phyloP scores from a whole-genome alignment of 2,797 vertebrate species.

The Trachops cirrhosus region DNA sequence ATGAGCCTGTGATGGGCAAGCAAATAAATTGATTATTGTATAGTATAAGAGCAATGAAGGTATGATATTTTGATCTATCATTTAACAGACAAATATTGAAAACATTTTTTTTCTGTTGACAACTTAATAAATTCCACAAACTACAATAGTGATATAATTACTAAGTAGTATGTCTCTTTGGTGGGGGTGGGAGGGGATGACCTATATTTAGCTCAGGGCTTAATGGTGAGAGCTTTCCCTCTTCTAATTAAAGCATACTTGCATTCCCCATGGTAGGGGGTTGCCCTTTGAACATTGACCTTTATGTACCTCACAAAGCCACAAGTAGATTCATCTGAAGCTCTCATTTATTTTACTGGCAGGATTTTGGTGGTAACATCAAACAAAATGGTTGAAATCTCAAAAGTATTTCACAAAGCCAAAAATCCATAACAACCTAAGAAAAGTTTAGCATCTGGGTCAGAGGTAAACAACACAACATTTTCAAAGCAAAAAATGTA shows the following conservation, averaged over 20 bases:
- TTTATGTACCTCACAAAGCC: background rate
- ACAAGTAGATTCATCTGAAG: slow-evolving; percentile 14
- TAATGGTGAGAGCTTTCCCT: slow-evolving; percentile 28
- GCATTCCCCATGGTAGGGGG: background rate
- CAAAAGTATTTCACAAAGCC: slow-evolving; percentile 3
- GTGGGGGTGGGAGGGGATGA: background rate
- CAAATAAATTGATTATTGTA: background rate
- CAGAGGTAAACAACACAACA: background rate
- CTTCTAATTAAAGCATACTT: slow-evolving; percentile 51
- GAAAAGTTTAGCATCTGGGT: background rate
- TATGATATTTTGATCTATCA: background rate
- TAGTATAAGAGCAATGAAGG: background rate
- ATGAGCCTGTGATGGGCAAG: background rate
- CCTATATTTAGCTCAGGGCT: slow-evolving; percentile 31
- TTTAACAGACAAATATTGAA: background rate
- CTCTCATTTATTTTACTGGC: slow-evolving; percentile 37
- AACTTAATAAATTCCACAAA: slow-evolving; percentile 12
- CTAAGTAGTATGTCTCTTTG: background rate
- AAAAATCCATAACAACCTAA: background rate
- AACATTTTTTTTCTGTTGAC: slow-evolving; percentile 23
- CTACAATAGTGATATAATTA: background rate
- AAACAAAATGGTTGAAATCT: background rate
- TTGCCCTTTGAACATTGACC: background rate
- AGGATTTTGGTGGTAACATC: background rate
- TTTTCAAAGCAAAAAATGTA: background rate